Percentiles rank a stretch among this genome's conserved stretches.
These are phyloP conservation scores for Caretta caretta DNA, from an alignment of 2,113 vertebrate species.

Conservation along the genomic window DNA sequence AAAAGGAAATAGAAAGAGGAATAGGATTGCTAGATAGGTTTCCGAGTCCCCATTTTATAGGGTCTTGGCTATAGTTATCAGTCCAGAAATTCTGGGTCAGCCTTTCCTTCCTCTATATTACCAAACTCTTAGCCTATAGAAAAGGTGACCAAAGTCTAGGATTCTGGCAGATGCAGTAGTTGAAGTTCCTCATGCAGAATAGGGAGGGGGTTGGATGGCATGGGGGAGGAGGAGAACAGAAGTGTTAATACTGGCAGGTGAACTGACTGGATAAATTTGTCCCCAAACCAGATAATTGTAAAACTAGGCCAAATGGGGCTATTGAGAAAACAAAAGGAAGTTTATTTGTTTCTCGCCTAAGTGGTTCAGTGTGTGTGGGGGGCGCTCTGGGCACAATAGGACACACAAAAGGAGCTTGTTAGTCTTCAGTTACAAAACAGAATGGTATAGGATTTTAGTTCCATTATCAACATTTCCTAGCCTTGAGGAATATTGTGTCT, in stretches of 20 bases:
- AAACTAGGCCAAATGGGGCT: constrained; percentile 61
- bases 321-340: constrained; percentile 65
- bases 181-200: constrained; percentile 25
- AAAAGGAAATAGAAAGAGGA: constrained; percentile 40
- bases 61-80: constrained; percentile 38
- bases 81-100: constrained; percentile 45
- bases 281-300: constrained; percentile 49
- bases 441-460: constrained; percentile 37
- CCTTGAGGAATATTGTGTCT: constrained; percentile 28
- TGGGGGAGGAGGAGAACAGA: background rate
- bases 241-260: constrained; percentile 61
- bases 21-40: background rate
- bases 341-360: constrained; percentile 59
- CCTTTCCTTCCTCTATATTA: constrained; percentile 26
- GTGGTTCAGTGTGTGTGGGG: background rate
- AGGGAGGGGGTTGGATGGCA: background rate
- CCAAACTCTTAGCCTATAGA: constrained; percentile 17
- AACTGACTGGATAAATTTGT: constrained; percentile 61
- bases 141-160: constrained; percentile 44
- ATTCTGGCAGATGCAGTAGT: constrained; percentile 49
- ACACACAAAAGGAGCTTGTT: constrained; percentile 17
- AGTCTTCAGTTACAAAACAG: constrained; percentile 24
- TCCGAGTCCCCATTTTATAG: constrained; percentile 28
- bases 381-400: background rate
- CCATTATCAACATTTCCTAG: background rate